These are phyloP conservation scores for Rhagoletis pomonella DNA, from an alignment of 1,140 invertebrate species.

Conservation along the genomic window DNA sequence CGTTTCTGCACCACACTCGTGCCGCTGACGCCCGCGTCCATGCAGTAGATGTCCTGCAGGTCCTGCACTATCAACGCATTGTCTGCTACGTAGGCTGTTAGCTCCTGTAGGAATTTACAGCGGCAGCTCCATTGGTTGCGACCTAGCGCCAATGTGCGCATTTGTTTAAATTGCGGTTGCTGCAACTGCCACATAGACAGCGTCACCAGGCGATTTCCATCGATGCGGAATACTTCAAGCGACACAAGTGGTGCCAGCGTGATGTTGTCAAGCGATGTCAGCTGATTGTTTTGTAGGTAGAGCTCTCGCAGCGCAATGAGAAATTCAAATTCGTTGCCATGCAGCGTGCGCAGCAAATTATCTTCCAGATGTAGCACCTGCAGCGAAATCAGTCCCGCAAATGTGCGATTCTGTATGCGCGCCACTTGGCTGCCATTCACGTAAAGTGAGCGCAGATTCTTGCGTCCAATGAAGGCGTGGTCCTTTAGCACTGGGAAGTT, in stretches of 20 bases:
- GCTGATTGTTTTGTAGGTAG: slow-evolving; percentile 90
- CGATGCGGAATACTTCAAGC: slow-evolving; percentile 86
- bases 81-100: slow-evolving; percentile 88
- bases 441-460: slow-evolving; percentile 89
- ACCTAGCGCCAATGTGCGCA: slow-evolving; percentile 84
- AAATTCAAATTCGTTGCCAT: slow-evolving; percentile 93
- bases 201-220: slow-evolving; percentile 88
- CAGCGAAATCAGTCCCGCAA: slow-evolving; percentile 89
- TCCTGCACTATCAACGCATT: slow-evolving; percentile 88
- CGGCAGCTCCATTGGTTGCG: slow-evolving; percentile 92
- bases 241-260: slow-evolving; percentile 86
- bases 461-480: slow-evolving; percentile 93
- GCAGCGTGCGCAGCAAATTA: slow-evolving; percentile 86
- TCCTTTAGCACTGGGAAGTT: slow-evolving; percentile 88
- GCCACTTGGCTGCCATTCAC: slow-evolving; percentile 91
- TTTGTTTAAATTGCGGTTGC: slow-evolving; percentile 73
- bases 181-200: slow-evolving; percentile 90
- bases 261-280: slow-evolving; percentile 85
- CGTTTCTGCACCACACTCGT: slow-evolving; percentile 75
- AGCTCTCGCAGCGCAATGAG: slow-evolving; percentile 86
- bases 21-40: slow-evolving; percentile 77
- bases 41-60: slow-evolving; percentile 85
- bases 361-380: slow-evolving; percentile 89
- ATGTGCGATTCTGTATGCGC: slow-evolving; percentile 92
- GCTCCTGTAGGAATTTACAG: slow-evolving; percentile 90